Percentiles rank a stretch among this genome's conserved stretches.
These are phyloP conservation scores for Tyto alba DNA, from an alignment of 2,113 vertebrate species.

Conservation along the genomic window DNA sequence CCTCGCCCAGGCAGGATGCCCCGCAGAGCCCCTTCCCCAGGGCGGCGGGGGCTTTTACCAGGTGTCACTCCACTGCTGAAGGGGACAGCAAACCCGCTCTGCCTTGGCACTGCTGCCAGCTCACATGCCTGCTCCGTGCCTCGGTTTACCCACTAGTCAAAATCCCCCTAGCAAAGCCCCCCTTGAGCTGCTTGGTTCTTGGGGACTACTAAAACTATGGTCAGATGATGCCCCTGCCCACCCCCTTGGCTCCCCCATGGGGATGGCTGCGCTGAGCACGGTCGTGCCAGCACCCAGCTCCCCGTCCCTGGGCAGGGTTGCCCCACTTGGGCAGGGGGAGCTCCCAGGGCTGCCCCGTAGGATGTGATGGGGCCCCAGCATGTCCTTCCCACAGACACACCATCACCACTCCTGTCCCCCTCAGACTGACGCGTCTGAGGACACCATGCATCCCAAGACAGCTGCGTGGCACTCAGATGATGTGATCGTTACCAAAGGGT, in stretches of 20 bases:
- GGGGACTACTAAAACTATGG: background rate
- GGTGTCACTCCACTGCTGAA: background rate
- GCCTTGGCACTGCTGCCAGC: background rate
- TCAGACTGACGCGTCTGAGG: accelerated
- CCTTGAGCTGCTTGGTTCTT: background rate
- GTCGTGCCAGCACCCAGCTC: too few species aligned
- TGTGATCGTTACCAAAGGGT: accelerated
- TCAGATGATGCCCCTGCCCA: too few species aligned
- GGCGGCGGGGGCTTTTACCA: background rate
- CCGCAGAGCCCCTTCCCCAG: background rate
- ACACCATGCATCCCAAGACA: accelerated
- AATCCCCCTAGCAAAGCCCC: background rate
- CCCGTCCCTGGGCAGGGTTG: too few species aligned
- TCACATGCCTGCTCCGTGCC: background rate
- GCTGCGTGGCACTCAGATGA: accelerated
- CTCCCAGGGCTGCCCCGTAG: background rate
- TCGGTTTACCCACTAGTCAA: background rate
- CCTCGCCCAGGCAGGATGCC: background rate
- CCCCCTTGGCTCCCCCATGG: too few species aligned
- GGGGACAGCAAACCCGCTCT: background rate
- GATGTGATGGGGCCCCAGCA: accelerated
- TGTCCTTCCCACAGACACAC: background rate
- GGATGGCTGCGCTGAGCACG: too few species aligned
- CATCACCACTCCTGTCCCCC: background rate
- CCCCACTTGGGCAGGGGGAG: too few species aligned